Evolutionary conservation across 2,797 vertebrate genomes (phyloP).

Genomic region (Ficedula albicollis): DNA sequence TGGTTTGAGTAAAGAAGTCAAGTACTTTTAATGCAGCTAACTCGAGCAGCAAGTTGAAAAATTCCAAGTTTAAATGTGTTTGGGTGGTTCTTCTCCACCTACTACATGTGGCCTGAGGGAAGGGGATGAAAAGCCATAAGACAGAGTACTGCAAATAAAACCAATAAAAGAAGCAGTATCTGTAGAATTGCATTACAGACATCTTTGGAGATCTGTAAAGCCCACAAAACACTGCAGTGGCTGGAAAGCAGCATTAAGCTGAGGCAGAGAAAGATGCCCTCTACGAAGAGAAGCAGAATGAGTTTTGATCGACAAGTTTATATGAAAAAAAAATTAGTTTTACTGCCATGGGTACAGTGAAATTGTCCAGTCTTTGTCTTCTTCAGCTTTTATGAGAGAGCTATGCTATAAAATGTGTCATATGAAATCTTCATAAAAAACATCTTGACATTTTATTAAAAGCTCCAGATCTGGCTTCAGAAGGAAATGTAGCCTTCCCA

Average conservation of each 20-base stretch:
- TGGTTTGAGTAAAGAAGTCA: not conserved
- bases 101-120: conserved; percentile 27
- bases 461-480: not conserved
- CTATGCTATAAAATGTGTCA: conserved; percentile 32
- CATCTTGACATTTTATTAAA: conserved; percentile 15
- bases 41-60: not conserved
- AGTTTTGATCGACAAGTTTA: conserved; percentile 29
- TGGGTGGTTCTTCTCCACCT: not conserved
- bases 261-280: not conserved
- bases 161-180: conserved; percentile 39
- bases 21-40: not conserved
- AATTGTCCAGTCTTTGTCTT: conserved; percentile 2
- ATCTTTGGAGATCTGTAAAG: conserved; percentile 39
- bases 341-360: conserved; percentile 4
- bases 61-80: not conserved
- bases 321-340: conserved; percentile 20
- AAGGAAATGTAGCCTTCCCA: not conserved
- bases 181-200: not conserved
- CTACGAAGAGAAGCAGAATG: not conserved
- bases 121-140: conserved; percentile 34
- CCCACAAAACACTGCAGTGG: rapidly evolving
- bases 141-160: conserved; percentile 26
- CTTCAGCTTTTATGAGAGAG: conserved; percentile 6
- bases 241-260: not conserved
- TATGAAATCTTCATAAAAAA: conserved; percentile 48